Conservation (phyloP, 2,888 invertebrate genomes). For the Diplazon laetatorius region DNA sequence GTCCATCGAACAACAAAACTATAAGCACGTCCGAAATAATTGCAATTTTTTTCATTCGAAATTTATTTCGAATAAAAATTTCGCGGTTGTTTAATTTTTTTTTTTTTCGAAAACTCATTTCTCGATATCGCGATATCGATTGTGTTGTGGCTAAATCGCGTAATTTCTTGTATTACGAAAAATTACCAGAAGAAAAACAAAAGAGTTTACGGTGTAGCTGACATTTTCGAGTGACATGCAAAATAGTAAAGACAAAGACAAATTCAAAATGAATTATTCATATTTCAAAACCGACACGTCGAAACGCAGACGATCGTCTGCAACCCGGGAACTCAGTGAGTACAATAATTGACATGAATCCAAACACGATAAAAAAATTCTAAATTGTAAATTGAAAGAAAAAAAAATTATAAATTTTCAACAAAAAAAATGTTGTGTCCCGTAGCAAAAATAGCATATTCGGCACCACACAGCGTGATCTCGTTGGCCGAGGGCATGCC, state of each 20-base stretch:
- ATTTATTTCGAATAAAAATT: background rate
- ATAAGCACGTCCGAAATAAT: slow-evolving; percentile 10
- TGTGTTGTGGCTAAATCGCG: background rate
- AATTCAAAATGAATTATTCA: slow-evolving; percentile 82
- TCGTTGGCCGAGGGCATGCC: slow-evolving; percentile 90
- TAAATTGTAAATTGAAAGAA: background rate
- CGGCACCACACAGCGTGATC: slow-evolving; percentile 83
- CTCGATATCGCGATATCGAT: background rate
- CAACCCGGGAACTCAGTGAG: slow-evolving; percentile 85
- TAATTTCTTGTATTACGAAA: background rate
- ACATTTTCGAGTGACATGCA: slow-evolving; percentile 48
- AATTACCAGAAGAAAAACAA: background rate
- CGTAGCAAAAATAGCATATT: slow-evolving; percentile 84
- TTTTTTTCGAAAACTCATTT: background rate
- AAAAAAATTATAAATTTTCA: background rate
- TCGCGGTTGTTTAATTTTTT: background rate
- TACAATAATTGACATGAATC: slow-evolving; percentile 42
- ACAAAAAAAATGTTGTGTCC: slow-evolving; percentile 12
- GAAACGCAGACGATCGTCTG: slow-evolving; percentile 83
- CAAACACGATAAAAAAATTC: background rate
- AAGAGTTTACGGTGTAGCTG: background rate
- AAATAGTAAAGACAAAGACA: slow-evolving; percentile 60
- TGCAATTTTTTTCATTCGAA: slow-evolving; percentile 7
- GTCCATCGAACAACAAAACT: slow-evolving; percentile 26
- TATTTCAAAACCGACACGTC: slow-evolving; percentile 83